Evolutionary conservation across 2,888 invertebrate species (phyloP).

Genomic region (Scaptomyza tumidula): DNA sequence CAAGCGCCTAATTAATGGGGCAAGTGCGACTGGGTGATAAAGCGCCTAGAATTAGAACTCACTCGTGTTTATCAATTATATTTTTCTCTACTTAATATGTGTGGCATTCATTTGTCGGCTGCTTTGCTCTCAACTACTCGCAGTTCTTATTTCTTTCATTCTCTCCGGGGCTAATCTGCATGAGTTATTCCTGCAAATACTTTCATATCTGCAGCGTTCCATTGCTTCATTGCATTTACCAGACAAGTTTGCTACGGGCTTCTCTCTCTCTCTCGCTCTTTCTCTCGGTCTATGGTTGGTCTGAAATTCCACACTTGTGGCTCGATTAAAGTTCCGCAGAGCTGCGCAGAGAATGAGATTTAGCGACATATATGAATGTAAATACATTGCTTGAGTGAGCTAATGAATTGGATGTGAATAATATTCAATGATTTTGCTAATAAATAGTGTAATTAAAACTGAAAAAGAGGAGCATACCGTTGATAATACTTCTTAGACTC

Average conservation of each 20-base stretch:
- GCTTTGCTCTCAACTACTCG: conserved; percentile 28
- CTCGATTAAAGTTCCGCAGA: conserved; percentile 18
- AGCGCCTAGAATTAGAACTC: conserved; percentile 69
- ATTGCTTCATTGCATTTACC: conserved; percentile 33
- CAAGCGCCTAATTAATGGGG: conserved; percentile 82
- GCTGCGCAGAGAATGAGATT: conserved; percentile 37
- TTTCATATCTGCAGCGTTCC: conserved; percentile 53
- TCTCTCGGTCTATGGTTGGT: conserved; percentile 11
- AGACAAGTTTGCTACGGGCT: conserved; percentile 21
- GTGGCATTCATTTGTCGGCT: conserved; percentile 48
- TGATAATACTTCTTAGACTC: not conserved
- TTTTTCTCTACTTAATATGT: conserved; percentile 72
- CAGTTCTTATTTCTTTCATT: not conserved
- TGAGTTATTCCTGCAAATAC: conserved; percentile 72
- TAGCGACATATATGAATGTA: conserved; percentile 44
- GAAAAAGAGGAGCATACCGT: not conserved
- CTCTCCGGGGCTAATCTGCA: conserved; percentile 59
- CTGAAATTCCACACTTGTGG: conserved; percentile 39
- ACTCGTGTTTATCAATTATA: conserved; percentile 73
- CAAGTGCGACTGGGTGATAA: conserved; percentile 58
- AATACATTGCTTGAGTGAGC: conserved; percentile 41
- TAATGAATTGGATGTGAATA: conserved; percentile 30
- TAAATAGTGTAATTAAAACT: conserved; percentile 3
- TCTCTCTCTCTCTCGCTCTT: conserved; percentile 2
- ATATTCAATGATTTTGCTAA: conserved; percentile 20